Base-by-base conservation (phyloP, 2,888 invertebrate species). In the Phortica magna region DNA sequence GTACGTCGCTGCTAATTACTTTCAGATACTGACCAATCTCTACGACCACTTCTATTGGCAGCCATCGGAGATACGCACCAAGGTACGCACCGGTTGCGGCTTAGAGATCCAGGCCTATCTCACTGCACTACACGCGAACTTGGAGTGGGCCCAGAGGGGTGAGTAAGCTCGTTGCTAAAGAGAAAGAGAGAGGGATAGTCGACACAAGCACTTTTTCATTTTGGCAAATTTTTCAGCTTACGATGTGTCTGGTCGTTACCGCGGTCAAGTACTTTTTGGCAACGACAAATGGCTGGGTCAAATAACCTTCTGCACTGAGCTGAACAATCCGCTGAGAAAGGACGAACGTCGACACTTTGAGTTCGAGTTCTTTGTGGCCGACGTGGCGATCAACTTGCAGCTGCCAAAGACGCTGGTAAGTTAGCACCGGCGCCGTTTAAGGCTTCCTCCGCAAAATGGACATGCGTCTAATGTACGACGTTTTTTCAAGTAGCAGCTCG, bases 201-300 rank as follows among this genome's bases (percentile, higher is more conserved):
- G 6, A 43, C 43, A 41, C 7, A 19, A 14, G 43, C 31, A 55
- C 14, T 64, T 76, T 14, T n/a, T 71, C 19, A 17, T 64, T 12
- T 17, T 17, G 6, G 12, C 17, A 39, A 48, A 41, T 41, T 53
- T 68, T 73, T 0, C 76, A 96, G 96, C 96, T 91, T 95, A 94
- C 86, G 96, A 96, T 89, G 95, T 96, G 0, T 96, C 96, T 7
- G 96, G 96, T 61, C 95, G 95, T 82, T 96, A 96, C 92, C 94
- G 94, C 14, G 94, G 95, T 10, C 95, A 95, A 89, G 94, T 95
- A 83, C 93, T 96, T 84, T 96, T 95, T 87, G 96, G 96, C 19
- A 96, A 95, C 90, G 95, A 96, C 90, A 96, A 95, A 92, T 96
- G 96, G 96, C 91, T 96, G 85, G 96, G 96, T 4, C 96, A 96